A percentile compares a stretch with the other conserved stretches of the same genome.
Evolutionary conservation across 1,140 invertebrate genomes (phyloP).

Genomic region (Drosophila willistoni): DNA sequence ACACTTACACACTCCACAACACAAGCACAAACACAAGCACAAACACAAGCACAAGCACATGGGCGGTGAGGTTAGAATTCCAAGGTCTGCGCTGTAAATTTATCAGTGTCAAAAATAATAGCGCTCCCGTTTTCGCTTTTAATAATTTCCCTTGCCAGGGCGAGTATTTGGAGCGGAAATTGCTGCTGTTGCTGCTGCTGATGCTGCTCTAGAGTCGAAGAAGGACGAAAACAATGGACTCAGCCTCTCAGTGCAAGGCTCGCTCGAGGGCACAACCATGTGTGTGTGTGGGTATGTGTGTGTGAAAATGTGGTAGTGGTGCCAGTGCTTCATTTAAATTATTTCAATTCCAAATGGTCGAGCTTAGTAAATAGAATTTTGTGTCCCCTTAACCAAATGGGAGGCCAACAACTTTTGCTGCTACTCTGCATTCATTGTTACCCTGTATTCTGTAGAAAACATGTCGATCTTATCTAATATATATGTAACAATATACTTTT

Average conservation of each 20-base stretch:
- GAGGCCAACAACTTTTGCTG: slow-evolving; percentile 15
- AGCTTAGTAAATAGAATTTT: slow-evolving; percentile 24
- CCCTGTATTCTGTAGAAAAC: not conserved
- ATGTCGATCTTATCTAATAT: no score
- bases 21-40: slow-evolving; percentile 23
- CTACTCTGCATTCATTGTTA: not conserved
- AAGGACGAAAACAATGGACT: slow-evolving; percentile 69
- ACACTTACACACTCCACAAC: slow-evolving; percentile 10
- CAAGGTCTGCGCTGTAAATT: slow-evolving; percentile 75
- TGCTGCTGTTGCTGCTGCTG: slow-evolving; percentile 52
- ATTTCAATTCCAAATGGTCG: slow-evolving; percentile 53
- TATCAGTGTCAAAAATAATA: slow-evolving; percentile 82
- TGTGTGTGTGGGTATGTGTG: slow-evolving; percentile 18
- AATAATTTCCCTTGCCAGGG: slow-evolving; percentile 77
- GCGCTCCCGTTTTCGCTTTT: slow-evolving; percentile 77
- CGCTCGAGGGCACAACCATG: slow-evolving; percentile 22
- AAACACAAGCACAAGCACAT: not conserved
- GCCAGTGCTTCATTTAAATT: slow-evolving; percentile 43
- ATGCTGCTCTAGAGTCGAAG: slow-evolving; percentile 45
- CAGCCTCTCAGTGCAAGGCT: slow-evolving; percentile 29
- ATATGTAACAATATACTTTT: no score
- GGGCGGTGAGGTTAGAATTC: slow-evolving; percentile 53
- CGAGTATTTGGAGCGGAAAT: slow-evolving; percentile 77
- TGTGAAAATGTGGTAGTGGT: not conserved
- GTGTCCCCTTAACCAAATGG: not conserved